Evolutionary conservation across 30 jellyfish, hydroid and myxozoan species (phyloP).

Genomic region (Catostylus mosaicus): DNA sequence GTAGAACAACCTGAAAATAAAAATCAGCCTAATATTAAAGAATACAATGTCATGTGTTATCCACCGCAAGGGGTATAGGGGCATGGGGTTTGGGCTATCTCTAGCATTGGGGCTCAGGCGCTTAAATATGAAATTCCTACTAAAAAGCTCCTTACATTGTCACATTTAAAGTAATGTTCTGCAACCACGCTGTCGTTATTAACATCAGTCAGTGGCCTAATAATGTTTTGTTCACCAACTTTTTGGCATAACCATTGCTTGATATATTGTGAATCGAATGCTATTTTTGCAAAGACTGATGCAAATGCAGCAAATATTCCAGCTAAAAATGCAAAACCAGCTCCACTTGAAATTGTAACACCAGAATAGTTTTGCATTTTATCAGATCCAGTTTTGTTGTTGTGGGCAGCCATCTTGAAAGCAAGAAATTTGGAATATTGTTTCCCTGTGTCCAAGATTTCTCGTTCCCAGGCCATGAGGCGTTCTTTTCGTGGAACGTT

Average conservation of each 20-base stretch:
- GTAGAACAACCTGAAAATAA: slow-evolving; percentile 3
- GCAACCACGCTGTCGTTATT: neutral
- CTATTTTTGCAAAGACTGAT: slow-evolving; percentile 64
- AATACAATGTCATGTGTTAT: too few relatives aligned
- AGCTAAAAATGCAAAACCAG: slow-evolving; percentile 43
- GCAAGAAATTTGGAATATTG: neutral
- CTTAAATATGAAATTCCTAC: too few relatives aligned
- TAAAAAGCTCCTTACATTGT: slow-evolving; percentile 5
- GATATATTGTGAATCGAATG: slow-evolving; percentile 13
- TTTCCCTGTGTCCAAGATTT: slow-evolving; percentile 26
- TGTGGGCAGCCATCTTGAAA: slow-evolving; percentile 42
- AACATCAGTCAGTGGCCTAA: neutral
- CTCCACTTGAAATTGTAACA: slow-evolving; percentile 19
- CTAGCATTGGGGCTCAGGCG: too few relatives aligned
- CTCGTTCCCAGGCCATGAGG: slow-evolving; percentile 17
- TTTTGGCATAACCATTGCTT: neutral
- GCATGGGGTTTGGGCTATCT: too few relatives aligned
- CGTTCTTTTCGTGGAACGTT: slow-evolving; percentile 29
- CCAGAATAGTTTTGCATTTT: neutral
- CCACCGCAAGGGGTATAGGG: too few relatives aligned
- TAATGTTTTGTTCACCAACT: neutral
- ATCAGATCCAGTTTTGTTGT: neutral
- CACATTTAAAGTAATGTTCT: neutral
- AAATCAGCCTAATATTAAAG: neutral
- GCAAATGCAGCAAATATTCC: slow-evolving; percentile 72